Evolutionary conservation across 2,888 invertebrate species (phyloP).

Genomic region (Electrophaes corylata): DNA sequence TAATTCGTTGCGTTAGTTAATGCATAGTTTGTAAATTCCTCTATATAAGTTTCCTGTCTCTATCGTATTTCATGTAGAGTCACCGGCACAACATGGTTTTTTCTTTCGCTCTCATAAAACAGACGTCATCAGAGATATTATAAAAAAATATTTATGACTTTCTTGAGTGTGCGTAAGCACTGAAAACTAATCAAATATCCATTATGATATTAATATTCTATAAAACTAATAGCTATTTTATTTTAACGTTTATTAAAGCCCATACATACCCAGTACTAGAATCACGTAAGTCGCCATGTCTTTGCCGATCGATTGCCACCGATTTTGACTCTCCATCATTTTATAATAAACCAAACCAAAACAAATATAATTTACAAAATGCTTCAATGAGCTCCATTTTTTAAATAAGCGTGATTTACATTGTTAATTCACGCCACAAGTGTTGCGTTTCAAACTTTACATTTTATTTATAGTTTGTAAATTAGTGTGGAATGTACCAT

Average conservation of each 20-base stretch:
- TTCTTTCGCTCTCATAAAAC: too few relatives aligned
- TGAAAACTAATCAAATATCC: too few relatives aligned
- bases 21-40: too few relatives aligned
- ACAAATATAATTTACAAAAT: constrained; percentile 6
- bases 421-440: not conserved
- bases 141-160: too few relatives aligned
- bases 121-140: too few relatives aligned
- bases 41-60: too few relatives aligned
- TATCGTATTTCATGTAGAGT: too few relatives aligned
- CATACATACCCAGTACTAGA: constrained; percentile 15
- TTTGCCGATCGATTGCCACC: not conserved
- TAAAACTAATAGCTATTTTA: too few relatives aligned
- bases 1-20: too few relatives aligned
- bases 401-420: not conserved
- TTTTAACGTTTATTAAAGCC: not conserved
- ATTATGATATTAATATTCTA: too few relatives aligned
- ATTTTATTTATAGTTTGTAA: constrained; percentile 1
- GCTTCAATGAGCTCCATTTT: not conserved
- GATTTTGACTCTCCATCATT: not conserved
- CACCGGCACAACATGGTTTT: too few relatives aligned
- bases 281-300: constrained; percentile 18
- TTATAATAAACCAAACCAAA: constrained; percentile 14
- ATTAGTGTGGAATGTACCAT: constrained; percentile 8
- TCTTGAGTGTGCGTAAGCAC: too few relatives aligned
- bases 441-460: constrained; percentile 11